phyloP scores from a whole-genome alignment of 2,113 vertebrate genomes.

The Nettapus auritus region DNA sequence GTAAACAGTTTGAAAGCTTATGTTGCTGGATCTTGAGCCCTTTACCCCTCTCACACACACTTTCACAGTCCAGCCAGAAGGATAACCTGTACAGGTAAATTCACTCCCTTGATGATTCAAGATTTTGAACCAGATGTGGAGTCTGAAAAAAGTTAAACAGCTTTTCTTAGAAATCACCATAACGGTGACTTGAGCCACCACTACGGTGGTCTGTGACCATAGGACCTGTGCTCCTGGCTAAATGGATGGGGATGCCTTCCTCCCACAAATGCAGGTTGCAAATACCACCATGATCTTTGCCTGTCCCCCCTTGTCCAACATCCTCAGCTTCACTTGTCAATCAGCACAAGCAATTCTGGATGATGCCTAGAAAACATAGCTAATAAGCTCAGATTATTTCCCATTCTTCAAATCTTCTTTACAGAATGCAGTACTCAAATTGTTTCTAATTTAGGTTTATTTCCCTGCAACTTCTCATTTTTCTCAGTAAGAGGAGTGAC shows the following conservation, averaged over 20 bases:
- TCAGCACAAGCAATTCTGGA: neutral
- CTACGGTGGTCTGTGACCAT: neutral
- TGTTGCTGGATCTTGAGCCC: neutral
- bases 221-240: neutral
- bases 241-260: neutral
- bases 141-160: neutral
- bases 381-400: neutral
- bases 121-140: neutral
- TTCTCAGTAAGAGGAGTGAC: neutral
- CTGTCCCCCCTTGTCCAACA: neutral
- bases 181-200: neutral
- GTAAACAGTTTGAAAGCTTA: neutral
- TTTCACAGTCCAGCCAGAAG: neutral
- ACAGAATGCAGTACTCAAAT: neutral
- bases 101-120: neutral
- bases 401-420: neutral
- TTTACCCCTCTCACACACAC: neutral
- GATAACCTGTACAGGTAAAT: neutral
- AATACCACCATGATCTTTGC: neutral
- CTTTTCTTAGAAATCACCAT: neutral
- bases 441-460: neutral
- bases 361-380: neutral
- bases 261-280: neutral
- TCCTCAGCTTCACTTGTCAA: neutral
- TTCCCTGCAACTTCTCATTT: neutral